Evolutionary conservation across 2,113 vertebrate species (phyloP).

Genomic region (Sylvietta virens): DNA sequence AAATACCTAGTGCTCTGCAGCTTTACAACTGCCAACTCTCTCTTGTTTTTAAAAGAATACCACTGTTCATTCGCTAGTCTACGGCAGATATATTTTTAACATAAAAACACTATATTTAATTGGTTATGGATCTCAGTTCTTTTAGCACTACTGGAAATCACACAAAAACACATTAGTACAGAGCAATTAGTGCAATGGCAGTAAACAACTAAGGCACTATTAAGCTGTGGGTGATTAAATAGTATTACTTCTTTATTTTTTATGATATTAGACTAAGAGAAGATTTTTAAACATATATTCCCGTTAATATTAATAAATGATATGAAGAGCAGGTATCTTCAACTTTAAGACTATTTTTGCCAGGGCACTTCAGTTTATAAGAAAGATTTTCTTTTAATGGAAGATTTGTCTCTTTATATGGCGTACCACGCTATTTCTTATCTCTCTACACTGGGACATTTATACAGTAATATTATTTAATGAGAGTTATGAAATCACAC

Average conservation of each 20-base stretch:
- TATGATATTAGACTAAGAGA: conserved; percentile 73
- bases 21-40: conserved; percentile 55
- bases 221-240: conserved; percentile 85
- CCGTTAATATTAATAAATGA: conserved; percentile 57
- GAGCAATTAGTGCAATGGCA: conserved; percentile 80
- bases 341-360: conserved; percentile 47
- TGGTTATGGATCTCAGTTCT: conserved; percentile 83
- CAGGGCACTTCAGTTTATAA: conserved; percentile 29
- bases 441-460: conserved; percentile 60
- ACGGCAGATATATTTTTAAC: conserved; percentile 79
- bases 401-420: not conserved
- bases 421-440: conserved; percentile 52
- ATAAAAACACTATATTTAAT: conserved; percentile 83
- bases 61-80: conserved; percentile 67
- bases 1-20: conserved; percentile 67
- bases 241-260: conserved; percentile 82
- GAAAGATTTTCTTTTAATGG: conserved; percentile 16
- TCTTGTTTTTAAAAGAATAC: conserved; percentile 58
- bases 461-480: conserved; percentile 74
- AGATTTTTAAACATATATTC: conserved; percentile 65
- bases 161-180: conserved; percentile 83
- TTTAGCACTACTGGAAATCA: conserved; percentile 83
- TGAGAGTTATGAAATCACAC: conserved; percentile 66
- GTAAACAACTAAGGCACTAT: conserved; percentile 82
- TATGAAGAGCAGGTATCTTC: conserved; percentile 70